Conservation (phyloP, 1,140 invertebrate genomes). For the Branchinecta lynchi region DNA sequence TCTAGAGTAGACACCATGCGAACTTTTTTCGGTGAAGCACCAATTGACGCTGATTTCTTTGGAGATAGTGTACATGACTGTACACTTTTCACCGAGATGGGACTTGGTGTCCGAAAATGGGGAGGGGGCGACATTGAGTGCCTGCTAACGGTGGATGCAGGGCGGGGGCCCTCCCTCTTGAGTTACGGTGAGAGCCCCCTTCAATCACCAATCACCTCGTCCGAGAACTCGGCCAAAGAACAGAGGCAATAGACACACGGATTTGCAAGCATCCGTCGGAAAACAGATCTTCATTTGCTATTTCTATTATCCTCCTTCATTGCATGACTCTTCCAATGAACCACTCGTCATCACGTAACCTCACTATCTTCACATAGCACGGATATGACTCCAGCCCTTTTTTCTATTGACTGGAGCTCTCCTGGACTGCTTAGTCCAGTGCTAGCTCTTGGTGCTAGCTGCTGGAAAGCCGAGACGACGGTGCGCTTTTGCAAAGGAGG, state of each 20-base stretch:
- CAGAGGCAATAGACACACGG: too few relatives aligned
- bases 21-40: neutral
- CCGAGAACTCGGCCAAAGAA: neutral
- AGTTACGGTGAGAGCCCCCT: neutral
- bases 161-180: slow-evolving; percentile 1
- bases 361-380: too few relatives aligned
- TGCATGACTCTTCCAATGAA: too few relatives aligned
- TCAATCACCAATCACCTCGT: neutral
- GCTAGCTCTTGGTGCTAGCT: neutral
- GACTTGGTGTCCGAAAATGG: neutral
- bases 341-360: too few relatives aligned
- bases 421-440: neutral
- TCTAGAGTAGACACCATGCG: neutral
- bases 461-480: neutral
- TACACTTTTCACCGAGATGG: neutral
- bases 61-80: neutral
- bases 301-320: too few relatives aligned
- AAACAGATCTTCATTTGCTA: too few relatives aligned
- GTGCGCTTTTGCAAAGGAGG: neutral
- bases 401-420: too few relatives aligned
- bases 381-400: too few relatives aligned
- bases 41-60: neutral
- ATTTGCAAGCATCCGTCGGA: too few relatives aligned
- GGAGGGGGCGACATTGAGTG: slow-evolving; percentile 1
- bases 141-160: neutral